phyloP scores from a whole-genome alignment of 2,797 vertebrate species.

The Capromys pilorides region DNA sequence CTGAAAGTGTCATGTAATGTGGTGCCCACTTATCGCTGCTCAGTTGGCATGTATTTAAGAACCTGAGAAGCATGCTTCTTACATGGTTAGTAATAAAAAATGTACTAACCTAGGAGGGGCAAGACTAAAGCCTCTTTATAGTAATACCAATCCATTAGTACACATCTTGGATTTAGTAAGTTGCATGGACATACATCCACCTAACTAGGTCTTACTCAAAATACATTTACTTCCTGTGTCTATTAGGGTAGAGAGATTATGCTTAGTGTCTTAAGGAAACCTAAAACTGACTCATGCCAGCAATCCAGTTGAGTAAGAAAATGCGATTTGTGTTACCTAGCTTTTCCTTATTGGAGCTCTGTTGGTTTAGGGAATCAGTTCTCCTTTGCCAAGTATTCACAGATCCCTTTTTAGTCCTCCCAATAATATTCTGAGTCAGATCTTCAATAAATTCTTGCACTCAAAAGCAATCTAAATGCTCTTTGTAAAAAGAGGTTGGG shows the following conservation, averaged over 20 bases:
- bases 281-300: not conserved
- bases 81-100: not conserved
- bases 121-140: constrained; percentile 8
- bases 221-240: not conserved
- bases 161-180: not conserved
- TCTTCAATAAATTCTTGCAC: constrained; percentile 3
- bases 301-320: not conserved
- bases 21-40: not conserved
- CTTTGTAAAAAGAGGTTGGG: not conserved
- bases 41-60: not conserved
- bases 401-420: not conserved
- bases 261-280: not conserved
- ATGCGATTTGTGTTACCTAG: not conserved
- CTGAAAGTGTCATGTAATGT: not conserved
- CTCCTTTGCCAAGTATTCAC: not conserved
- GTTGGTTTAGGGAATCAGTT: not conserved
- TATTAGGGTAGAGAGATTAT: not conserved
- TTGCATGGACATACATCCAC: not conserved
- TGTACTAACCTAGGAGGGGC: not conserved
- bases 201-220: not conserved
- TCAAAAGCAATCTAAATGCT: not conserved
- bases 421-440: not conserved
- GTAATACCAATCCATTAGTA: not conserved
- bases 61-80: constrained; percentile 42
- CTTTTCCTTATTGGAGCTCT: not conserved